These are phyloP conservation scores for Meiosimyza platycephala DNA, from an alignment of 2,888 invertebrate species.

Conservation along the genomic window DNA sequence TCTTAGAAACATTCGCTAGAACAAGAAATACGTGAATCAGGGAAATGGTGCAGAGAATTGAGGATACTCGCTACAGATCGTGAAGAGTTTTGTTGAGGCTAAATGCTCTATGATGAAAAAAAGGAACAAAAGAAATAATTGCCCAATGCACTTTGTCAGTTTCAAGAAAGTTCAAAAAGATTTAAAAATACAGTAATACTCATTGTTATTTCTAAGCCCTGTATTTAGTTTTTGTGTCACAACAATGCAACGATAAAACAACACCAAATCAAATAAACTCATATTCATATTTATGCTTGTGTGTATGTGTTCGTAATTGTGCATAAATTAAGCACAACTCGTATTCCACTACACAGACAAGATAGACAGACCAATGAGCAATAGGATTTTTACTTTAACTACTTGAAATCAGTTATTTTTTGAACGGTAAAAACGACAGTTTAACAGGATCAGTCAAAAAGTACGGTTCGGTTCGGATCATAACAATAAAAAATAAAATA, in stretches of 20 bases:
- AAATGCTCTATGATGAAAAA: too few relatives aligned
- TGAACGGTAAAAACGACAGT: slow-evolving; percentile 30
- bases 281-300: background rate
- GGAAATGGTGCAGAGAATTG: too few relatives aligned
- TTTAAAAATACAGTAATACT: too few relatives aligned
- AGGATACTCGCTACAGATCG: too few relatives aligned
- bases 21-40: background rate
- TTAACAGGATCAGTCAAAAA: slow-evolving; percentile 2
- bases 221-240: too few relatives aligned
- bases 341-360: too few relatives aligned
- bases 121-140: background rate
- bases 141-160: too few relatives aligned
- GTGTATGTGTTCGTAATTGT: slow-evolving; percentile 12
- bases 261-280: slow-evolving; percentile 21
- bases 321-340: slow-evolving; percentile 19
- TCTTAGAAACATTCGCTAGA: background rate
- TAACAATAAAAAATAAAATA: slow-evolving; percentile 9
- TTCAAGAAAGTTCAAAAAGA: too few relatives aligned
- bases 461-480: slow-evolving; percentile 11
- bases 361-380: background rate
- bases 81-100: too few relatives aligned
- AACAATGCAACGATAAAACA: too few relatives aligned
- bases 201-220: too few relatives aligned
- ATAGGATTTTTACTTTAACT: background rate
- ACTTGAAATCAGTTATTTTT: slow-evolving; percentile 18